Conservation (phyloP, 2,113 vertebrate species). For the Trichechus manatus region DNA sequence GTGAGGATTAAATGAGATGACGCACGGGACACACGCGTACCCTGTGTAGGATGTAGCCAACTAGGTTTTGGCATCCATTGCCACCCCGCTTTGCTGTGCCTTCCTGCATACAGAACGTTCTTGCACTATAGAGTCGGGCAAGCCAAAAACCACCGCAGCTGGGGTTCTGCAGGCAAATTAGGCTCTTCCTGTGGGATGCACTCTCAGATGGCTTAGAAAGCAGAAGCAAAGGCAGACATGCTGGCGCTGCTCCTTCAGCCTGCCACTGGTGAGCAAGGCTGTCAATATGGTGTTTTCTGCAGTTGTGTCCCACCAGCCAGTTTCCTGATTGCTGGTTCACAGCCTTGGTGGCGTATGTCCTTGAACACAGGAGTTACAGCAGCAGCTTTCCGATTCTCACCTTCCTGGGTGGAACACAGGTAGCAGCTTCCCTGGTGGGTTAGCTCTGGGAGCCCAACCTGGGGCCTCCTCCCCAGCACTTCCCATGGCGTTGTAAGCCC, state of each 20-base stretch:
- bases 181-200: fast-evolving
- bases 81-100: fast-evolving
- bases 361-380: not conserved
- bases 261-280: not conserved
- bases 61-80: fast-evolving
- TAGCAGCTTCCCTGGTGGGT: not conserved
- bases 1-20: not conserved
- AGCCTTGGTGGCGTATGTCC: too few species aligned
- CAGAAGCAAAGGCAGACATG: not conserved
- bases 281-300: too few species aligned
- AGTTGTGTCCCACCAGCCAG: not conserved
- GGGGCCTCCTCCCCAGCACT: too few species aligned
- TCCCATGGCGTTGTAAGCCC: too few species aligned
- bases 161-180: not conserved
- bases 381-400: not conserved
- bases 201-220: not conserved
- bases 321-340: not conserved
- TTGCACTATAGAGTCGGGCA: not conserved
- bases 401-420: not conserved
- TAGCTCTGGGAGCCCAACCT: not conserved
- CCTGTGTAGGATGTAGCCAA: not conserved
- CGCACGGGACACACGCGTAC: too few species aligned
- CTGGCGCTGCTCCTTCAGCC: not conserved
- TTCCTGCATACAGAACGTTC: not conserved
- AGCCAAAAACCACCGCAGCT: not conserved